phyloP scores from a whole-genome alignment of 2,113 vertebrate species.

The Pluvianellus socialis region DNA sequence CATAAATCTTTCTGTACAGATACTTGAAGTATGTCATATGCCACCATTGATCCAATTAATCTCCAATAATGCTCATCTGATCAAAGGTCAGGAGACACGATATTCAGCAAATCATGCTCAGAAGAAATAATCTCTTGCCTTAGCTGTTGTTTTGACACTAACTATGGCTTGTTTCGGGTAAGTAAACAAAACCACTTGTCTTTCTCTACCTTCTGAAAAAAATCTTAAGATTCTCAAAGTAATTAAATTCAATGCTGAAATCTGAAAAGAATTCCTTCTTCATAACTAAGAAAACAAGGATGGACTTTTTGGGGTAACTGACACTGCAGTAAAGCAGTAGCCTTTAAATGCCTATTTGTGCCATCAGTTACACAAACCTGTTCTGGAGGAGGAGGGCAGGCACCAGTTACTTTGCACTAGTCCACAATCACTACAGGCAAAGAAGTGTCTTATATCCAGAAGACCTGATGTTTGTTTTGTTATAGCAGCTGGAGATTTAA shows the following conservation, averaged over 20 bases:
- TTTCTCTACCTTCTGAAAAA: not conserved
- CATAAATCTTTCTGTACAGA: not conserved
- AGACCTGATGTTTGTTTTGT: not conserved
- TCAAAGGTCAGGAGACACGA: slow-evolving; percentile 1
- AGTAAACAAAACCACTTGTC: not conserved
- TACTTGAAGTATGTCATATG: slow-evolving; percentile 40
- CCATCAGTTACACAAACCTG: not conserved
- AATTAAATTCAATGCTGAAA: not conserved
- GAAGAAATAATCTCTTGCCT: slow-evolving; percentile 7
- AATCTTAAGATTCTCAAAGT: not conserved
- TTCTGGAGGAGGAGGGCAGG: not conserved
- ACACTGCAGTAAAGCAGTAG: not conserved
- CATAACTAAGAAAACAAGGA: not conserved
- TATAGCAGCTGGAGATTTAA: not conserved
- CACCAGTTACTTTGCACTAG: not conserved
- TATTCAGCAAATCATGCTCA: not conserved
- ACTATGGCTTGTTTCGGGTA: not conserved
- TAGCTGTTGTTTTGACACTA: not conserved
- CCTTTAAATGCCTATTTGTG: not conserved
- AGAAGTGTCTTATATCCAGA: not conserved
- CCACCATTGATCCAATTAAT: slow-evolving; percentile 45
- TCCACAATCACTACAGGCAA: not conserved
- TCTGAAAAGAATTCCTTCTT: not conserved
- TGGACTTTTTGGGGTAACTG: not conserved
- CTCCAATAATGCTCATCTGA: not conserved